Percentiles rank a stretch among this genome's conserved stretches.
Evolutionary conservation across 2,113 vertebrate species (phyloP).

Genomic region (Leptocoma aspasia): DNA sequence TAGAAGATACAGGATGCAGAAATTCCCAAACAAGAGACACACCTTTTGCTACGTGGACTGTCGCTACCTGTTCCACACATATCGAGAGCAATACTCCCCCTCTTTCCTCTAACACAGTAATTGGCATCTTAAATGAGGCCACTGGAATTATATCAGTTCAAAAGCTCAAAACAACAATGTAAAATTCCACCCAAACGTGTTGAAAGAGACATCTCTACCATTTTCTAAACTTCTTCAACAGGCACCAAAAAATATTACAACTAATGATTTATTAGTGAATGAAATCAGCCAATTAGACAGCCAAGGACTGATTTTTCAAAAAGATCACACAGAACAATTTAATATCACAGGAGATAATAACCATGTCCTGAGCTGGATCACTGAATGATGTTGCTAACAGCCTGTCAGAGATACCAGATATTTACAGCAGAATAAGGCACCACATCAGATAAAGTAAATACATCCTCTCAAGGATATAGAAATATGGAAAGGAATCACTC

Average conservation of each 20-base stretch:
- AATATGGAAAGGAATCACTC: conserved; percentile 6
- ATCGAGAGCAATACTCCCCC: neutral
- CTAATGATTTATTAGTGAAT: neutral
- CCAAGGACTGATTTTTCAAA: neutral
- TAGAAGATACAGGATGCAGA: neutral
- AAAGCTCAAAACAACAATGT: neutral
- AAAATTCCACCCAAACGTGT: neutral
- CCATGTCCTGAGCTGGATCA: neutral
- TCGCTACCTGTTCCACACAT: neutral
- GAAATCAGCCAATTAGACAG: conserved; percentile 18
- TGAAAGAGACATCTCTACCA: neutral
- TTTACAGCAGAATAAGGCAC: conserved; percentile 43
- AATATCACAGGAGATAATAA: conserved; percentile 24
- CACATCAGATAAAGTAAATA: conserved; percentile 45
- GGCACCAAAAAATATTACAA: neutral
- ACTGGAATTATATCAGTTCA: neutral
- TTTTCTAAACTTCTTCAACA: neutral
- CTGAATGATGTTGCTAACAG: neutral
- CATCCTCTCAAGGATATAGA: conserved; percentile 12
- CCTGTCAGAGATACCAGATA: conserved; percentile 43
- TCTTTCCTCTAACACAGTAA: neutral
- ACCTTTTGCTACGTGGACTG: neutral
- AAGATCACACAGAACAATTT: neutral
- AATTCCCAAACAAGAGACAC: neutral
- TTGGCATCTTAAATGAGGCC: neutral